Conservation (phyloP, 2,888 invertebrate genomes). For the Melipona beecheii region DNA sequence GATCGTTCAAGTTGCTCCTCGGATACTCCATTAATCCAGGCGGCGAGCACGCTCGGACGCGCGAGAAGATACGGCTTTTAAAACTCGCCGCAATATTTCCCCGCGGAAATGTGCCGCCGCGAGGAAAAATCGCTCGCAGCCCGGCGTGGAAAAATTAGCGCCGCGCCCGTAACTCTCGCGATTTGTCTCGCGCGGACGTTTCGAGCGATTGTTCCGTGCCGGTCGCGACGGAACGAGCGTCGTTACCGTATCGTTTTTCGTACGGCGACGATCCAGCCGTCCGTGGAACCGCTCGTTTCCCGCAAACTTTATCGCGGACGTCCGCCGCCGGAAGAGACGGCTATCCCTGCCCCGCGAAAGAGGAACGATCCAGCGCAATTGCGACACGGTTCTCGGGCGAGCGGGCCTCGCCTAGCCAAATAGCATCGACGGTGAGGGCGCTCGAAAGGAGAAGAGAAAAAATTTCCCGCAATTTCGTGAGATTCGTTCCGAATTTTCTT, state of each 20-base stretch:
- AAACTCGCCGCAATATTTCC: slow-evolving; percentile 49
- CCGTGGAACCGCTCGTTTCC: slow-evolving; percentile 38
- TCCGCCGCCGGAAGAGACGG: slow-evolving; percentile 14
- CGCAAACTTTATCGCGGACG: slow-evolving; percentile 43
- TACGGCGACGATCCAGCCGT: slow-evolving; percentile 35
- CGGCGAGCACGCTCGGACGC: neutral
- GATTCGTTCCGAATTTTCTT: neutral
- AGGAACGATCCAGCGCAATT: slow-evolving; percentile 10
- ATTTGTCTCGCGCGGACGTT: slow-evolving; percentile 56
- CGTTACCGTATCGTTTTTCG: slow-evolving; percentile 61
- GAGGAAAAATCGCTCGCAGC: slow-evolving; percentile 42
- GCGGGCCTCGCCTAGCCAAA: neutral
- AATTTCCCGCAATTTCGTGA: neutral
- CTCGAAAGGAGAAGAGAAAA: neutral
- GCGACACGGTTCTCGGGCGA: slow-evolving; percentile 13
- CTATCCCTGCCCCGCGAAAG: slow-evolving; percentile 27
- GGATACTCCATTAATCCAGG: slow-evolving; percentile 40
- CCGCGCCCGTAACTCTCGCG: slow-evolving; percentile 34
- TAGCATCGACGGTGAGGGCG: neutral
- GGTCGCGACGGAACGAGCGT: slow-evolving; percentile 52
- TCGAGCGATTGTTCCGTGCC: slow-evolving; percentile 47
- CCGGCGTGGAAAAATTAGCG: slow-evolving; percentile 48
- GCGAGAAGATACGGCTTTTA: slow-evolving; percentile 35
- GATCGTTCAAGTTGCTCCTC: slow-evolving; percentile 27
- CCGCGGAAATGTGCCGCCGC: neutral